These are phyloP conservation scores for Melozone crissalis DNA, from an alignment of 2,113 vertebrate genomes.

Conservation along the genomic window DNA sequence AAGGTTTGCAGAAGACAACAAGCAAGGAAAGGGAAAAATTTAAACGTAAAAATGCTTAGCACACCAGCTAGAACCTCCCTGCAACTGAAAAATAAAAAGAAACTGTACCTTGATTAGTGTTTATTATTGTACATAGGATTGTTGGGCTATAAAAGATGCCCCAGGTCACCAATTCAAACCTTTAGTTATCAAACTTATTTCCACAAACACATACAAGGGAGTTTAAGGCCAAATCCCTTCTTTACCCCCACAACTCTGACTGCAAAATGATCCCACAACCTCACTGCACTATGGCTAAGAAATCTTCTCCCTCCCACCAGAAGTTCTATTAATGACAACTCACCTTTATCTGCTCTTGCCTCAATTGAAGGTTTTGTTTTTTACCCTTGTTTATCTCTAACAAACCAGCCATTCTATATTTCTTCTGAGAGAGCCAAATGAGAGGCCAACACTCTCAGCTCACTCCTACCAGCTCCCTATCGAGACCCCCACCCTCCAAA, in stretches of 20 bases:
- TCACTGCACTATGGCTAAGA: fast-evolving
- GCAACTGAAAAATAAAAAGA: background rate
- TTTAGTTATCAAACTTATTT: background rate
- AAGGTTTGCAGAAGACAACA: background rate
- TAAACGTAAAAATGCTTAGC: background rate
- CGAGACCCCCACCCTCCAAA: fast-evolving
- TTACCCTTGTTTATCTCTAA: background rate
- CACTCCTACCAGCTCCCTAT: too few species aligned
- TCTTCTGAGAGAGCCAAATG: background rate
- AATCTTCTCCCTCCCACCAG: background rate
- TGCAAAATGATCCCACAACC: background rate
- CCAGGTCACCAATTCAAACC: background rate
- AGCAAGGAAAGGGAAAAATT: background rate
- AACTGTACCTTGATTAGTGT: background rate
- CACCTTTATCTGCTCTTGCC: background rate
- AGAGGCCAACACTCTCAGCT: background rate
- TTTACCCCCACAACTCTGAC: background rate
- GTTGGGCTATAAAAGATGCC: background rate
- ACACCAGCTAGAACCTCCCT: background rate
- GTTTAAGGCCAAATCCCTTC: background rate
- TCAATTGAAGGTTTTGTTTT: fast-evolving
- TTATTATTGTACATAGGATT: background rate
- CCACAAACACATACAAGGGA: too few species aligned
- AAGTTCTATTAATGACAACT: background rate
- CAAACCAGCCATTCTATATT: background rate